Percentiles rank a stretch among this genome's conserved stretches.
These are phyloP conservation scores for Holacanthella duospinosa DNA, from an alignment of 2,888 invertebrate genomes.

Conservation along the genomic window DNA sequence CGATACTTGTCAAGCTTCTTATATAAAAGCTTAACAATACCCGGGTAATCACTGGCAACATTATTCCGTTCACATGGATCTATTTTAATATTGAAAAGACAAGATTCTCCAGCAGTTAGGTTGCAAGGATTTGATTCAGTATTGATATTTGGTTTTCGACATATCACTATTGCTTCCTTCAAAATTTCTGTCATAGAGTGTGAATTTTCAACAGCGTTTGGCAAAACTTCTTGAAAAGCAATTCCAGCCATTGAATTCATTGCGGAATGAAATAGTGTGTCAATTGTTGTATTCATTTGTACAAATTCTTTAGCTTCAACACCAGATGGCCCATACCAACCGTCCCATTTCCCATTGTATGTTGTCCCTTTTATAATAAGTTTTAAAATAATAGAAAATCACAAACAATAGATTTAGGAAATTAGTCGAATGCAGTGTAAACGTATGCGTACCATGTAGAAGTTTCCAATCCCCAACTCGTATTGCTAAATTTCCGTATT, in stretches of 20 bases:
- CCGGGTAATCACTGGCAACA: constrained; percentile 33
- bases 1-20: constrained; percentile 50
- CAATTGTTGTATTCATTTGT: neutral
- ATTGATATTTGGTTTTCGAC: too few species aligned
- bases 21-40: constrained; percentile 49
- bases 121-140: constrained; percentile 13
- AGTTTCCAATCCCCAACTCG: constrained; percentile 67
- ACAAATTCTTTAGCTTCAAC: too few species aligned
- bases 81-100: constrained; percentile 31
- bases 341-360: constrained; percentile 62
- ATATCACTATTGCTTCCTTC: too few species aligned
- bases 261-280: neutral
- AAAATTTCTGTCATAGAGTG: neutral
- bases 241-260: neutral
- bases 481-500: constrained; percentile 58
- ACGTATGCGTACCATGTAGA: constrained; percentile 52
- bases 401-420: too few species aligned
- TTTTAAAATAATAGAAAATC: too few species aligned
- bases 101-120: constrained; percentile 25
- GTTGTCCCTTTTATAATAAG: constrained; percentile 66
- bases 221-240: neutral
- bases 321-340: constrained; percentile 46
- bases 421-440: too few species aligned
- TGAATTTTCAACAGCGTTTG: neutral
- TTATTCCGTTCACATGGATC: constrained; percentile 36